Base-by-base conservation (phyloP, 2,888 invertebrate genomes). In the Cepaea hortensis region DNA sequence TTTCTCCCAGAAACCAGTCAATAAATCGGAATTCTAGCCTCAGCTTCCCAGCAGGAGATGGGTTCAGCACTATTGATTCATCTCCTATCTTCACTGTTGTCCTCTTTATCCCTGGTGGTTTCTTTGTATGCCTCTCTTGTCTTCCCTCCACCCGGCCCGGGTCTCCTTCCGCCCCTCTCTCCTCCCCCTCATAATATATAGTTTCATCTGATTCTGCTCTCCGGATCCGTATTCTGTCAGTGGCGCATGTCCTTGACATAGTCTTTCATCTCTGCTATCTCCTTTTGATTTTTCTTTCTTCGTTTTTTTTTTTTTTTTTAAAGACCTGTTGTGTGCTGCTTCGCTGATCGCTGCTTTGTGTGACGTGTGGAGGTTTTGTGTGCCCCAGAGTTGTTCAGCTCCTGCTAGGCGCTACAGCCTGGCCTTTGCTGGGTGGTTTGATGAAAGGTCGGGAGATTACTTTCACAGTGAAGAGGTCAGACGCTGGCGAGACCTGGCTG, bases 11-110 rank as follows among this genome's bases (percentile, higher is more conserved):
- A 50, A 48, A 76, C 48, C 50, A 46, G 76, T 76, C 76, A 76
- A 76, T 76, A 48, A 76, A 76, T 76, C 76, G 76, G 20, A 76
- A n/a, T 50, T 50, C 50, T 76, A 76, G 46, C 46, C 76, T 76
- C 18, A 15, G 15, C 50, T 20, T 76, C 50, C 20, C 48, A 50
- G 50, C 76, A 50, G 50, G 76, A 6, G 23, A 75, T 23, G 13
- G 75, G 6, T 48, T 75, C 11, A 20, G n/a, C n/a, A 15, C 68
- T 68, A 68, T 68, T 68, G 68, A 68, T 68, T 68, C 68, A 68
- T 68, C 68, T 68, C 68, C 68, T n/a, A 68, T 68, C 15, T n/a
- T 68, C 68, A 20, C 68, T n/a, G 68, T 68, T 68, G 68, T 68
- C 68, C 68, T 68, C 68, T 68, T 15, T 68, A 20, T 15, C 3